These are phyloP conservation scores for Rhopalosiphum maidis DNA, from an alignment of 1,140 invertebrate genomes.

Conservation along the genomic window DNA sequence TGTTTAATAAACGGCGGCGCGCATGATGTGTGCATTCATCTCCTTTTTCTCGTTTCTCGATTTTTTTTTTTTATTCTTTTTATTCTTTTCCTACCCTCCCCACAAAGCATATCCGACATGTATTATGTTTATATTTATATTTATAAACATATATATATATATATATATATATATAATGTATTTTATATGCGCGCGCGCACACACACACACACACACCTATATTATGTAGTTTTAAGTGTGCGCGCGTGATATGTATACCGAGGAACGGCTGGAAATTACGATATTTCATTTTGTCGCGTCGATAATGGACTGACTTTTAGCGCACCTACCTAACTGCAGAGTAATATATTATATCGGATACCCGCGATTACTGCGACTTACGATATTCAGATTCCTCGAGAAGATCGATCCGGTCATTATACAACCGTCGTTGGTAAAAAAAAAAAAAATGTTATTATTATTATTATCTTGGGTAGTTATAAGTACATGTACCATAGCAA, in stretches of 20 bases:
- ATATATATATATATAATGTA: background rate
- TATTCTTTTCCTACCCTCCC: constrained; percentile 7
- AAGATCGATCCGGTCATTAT: background rate
- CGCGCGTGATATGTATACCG: background rate
- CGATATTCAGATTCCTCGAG: background rate
- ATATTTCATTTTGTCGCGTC: background rate
- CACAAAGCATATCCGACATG: background rate
- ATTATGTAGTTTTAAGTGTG: background rate
- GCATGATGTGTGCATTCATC: background rate
- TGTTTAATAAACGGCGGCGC: constrained; percentile 12
- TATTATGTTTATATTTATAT: background rate
- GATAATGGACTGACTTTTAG: background rate
- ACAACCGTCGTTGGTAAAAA: background rate
- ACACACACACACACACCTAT: background rate
- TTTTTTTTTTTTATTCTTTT: constrained; percentile 5
- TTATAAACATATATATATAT: background rate
- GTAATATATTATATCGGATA: background rate
- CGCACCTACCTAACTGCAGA: background rate
- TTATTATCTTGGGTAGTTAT: background rate
- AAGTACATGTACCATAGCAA: background rate
- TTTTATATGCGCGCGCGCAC: background rate
- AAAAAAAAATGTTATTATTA: background rate
- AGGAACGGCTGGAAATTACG: background rate
- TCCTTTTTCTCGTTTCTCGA: background rate
- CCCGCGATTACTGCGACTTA: background rate